Base-by-base conservation (phyloP, 92 coral and sea anemone genomes). In the Heliopora coerulea region DNA sequence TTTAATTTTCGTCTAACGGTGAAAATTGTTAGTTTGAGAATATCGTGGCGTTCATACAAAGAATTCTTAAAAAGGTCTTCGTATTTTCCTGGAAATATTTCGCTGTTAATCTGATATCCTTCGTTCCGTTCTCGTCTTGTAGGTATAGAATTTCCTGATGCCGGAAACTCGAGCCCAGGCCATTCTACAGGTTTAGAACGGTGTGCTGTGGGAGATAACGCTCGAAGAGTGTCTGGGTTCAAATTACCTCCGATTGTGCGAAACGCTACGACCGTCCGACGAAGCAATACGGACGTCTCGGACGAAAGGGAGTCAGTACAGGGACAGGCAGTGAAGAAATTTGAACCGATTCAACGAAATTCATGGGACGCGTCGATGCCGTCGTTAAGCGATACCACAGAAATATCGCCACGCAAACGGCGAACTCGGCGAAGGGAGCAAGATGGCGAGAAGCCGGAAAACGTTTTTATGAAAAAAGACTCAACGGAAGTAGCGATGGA, bases 191-290 rank as follows among this genome's bases (percentile, higher is more conserved):
- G 60, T 28, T 54, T 63, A 1, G 37, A 67, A 8, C 37, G 11
- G 14, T 67, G 25, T 11, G 52, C 39, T 17, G 28, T 65, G 50
- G 75, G 12, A 49, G 75, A 68, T 10, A 28, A 50, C 63, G 21
- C 49, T 17, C 2, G 77, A 21, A 50, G 35, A 54, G 41, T 67
- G 25, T 46, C 63, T n/a, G 86, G 86, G 68, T 75, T 93, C 35
- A 86, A 88, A 57, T 68, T 93, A 65, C 98, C 98, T 6, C 98
- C 98, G 34, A 93, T 93, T 49, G 78, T 93, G 64, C 91, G 77
- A 0, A 70, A 90, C 59, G 98, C 98, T 21, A 88, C 93, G 65
- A 91, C 96, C 2, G 86, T 79, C 18, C 78, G 91, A 68, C 91
- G 89, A 30, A 88, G 88, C 68, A 85, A 78, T 49, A 82, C 91